Conservation (phyloP, 2,113 vertebrate genomes). For the Paralichthys olivaceus region DNA sequence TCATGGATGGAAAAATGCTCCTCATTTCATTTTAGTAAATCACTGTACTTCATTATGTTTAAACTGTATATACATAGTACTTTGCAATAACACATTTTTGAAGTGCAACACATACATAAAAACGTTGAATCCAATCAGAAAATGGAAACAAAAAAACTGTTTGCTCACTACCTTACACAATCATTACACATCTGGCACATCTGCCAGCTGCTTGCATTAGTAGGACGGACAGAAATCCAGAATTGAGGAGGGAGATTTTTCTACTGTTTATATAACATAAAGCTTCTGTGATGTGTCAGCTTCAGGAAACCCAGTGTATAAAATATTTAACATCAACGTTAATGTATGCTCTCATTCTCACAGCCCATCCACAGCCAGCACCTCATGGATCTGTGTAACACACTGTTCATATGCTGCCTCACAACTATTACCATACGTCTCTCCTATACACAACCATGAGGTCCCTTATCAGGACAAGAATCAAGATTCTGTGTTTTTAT, state of each 20-base stretch:
- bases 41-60: too few species aligned
- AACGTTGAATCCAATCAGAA: neutral
- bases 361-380: constrained; percentile 44
- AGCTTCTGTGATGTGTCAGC: constrained; percentile 1
- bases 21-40: too few species aligned
- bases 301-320: constrained; percentile 18
- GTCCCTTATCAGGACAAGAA: constrained; percentile 6
- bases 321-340: constrained; percentile 30
- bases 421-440: neutral
- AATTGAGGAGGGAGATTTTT: neutral
- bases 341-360: constrained; percentile 13
- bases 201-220: neutral
- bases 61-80: too few species aligned
- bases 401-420: neutral
- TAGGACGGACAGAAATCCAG: constrained; percentile 4
- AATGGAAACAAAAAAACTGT: neutral
- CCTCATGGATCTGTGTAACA: constrained; percentile 44
- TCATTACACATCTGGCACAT: neutral
- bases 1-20: too few species aligned
- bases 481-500: constrained; percentile 2
- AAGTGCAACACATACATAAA: neutral
- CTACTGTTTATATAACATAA: constrained; percentile 21
- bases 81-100: too few species aligned
- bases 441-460: neutral
- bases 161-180: neutral